Percentiles rank a stretch among this genome's conserved stretches.
Conservation (phyloP, 2,888 invertebrate genomes). For the Melikaiella ostensackeni region DNA sequence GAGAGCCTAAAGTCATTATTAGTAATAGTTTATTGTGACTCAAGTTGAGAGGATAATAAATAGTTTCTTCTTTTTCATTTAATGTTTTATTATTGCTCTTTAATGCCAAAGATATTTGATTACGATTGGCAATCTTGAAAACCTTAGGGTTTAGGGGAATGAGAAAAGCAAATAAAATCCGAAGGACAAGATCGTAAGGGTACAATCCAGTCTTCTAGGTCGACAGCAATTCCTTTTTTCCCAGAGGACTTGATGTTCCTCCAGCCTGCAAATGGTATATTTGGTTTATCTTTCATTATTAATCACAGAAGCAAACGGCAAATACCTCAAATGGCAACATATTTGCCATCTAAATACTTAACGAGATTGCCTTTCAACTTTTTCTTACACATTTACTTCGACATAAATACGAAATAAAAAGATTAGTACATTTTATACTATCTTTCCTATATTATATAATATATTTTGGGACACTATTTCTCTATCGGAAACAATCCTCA, state of each 20-base stretch:
- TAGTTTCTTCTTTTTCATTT: background rate
- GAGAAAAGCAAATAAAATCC: constrained; percentile 20
- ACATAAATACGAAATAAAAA: background rate
- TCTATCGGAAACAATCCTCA: background rate
- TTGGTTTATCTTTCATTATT: constrained; percentile 20
- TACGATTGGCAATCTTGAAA: constrained; percentile 25
- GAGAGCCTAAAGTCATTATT: too few relatives aligned
- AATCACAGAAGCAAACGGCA: background rate
- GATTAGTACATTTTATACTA: background rate
- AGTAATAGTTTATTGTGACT: background rate
- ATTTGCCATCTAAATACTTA: background rate
- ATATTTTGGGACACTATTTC: background rate
- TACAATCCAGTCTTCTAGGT: constrained; percentile 1
- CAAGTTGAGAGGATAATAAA: background rate
- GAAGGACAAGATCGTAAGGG: background rate
- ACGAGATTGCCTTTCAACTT: background rate
- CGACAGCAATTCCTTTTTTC: constrained; percentile 15
- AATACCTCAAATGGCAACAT: background rate
- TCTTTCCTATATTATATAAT: background rate
- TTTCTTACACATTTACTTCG: background rate
- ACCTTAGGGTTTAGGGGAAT: constrained; percentile 10
- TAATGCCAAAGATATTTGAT: constrained; percentile 9
- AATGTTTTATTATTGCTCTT: background rate
- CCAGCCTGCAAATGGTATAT: constrained; percentile 19
- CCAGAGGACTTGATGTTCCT: constrained; percentile 22